Percentiles rank a stretch among this genome's conserved stretches.
Conservation (phyloP, 2,797 vertebrate species). For the Enteromius afrohamiltoni region DNA sequence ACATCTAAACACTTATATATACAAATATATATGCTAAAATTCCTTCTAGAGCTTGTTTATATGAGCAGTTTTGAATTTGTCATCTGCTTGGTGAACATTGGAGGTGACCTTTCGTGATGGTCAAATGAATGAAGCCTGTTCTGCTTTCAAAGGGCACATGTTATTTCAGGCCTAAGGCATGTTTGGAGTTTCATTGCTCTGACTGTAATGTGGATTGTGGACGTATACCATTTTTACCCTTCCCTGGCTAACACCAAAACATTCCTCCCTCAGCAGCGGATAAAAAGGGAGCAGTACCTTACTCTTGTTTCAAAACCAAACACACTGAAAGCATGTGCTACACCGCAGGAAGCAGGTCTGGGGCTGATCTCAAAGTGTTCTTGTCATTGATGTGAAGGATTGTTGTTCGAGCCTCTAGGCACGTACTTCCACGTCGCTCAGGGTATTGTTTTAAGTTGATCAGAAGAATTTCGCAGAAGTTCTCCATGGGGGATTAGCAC, state of each 20-base stretch:
- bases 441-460: constrained; percentile 28
- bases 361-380: constrained; percentile 18
- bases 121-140: constrained; percentile 29
- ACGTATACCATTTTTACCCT: constrained; percentile 6
- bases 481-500: constrained; percentile 44
- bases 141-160: constrained; percentile 52
- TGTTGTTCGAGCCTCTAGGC: constrained; percentile 22
- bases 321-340: not conserved
- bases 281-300: not conserved
- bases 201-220: constrained; percentile 21
- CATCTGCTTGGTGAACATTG: not conserved
- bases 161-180: constrained; percentile 43
- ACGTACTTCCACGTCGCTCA: not conserved
- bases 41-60: not conserved
- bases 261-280: not conserved
- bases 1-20: not conserved
- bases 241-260: not conserved
- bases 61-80: not conserved
- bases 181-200: constrained; percentile 12
- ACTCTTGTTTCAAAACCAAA: not conserved
- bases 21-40: not conserved
- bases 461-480: constrained; percentile 49
- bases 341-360: not conserved
- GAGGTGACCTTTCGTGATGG: constrained; percentile 67
- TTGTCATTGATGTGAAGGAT: constrained; percentile 34